Percentiles rank a stretch among this genome's conserved stretches.
These are phyloP conservation scores for Hyperoplus immaculatus DNA, from an alignment of 2,797 vertebrate genomes.

Conservation along the genomic window DNA sequence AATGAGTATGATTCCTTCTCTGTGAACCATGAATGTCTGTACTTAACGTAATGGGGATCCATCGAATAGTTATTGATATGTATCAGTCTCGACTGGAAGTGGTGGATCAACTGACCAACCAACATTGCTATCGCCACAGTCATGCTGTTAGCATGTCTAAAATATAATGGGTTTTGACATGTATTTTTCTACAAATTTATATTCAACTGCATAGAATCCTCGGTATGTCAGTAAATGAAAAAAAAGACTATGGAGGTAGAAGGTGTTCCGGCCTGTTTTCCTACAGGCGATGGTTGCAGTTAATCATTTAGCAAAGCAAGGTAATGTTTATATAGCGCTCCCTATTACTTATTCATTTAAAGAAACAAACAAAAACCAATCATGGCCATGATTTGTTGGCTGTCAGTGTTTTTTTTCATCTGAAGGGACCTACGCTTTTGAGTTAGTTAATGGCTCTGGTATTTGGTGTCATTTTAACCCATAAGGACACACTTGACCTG, in stretches of 20 bases:
- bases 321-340: conserved; percentile 54
- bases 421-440: conserved; percentile 32
- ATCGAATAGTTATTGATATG: neutral
- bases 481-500: conserved; percentile 5
- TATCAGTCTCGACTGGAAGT: neutral
- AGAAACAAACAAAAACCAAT: conserved; percentile 41
- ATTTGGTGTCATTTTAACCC: conserved; percentile 20
- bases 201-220: neutral
- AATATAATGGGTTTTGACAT: neutral
- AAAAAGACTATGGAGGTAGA: neutral
- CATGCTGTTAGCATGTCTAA: neutral
- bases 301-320: conserved; percentile 64
- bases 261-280: conserved; percentile 35
- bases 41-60: neutral
- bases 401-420: conserved; percentile 40
- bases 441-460: conserved; percentile 34
- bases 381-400: conserved; percentile 53
- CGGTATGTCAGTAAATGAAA: conserved; percentile 4
- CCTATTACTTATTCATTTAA: conserved; percentile 65
- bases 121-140: neutral
- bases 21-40: neutral
- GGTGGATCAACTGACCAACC: neutral
- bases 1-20: neutral
- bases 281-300: conserved; percentile 24
- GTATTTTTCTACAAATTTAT: neutral